phyloP scores from a whole-genome alignment of 2,113 vertebrate species.

The Pseudopipra pipra region DNA sequence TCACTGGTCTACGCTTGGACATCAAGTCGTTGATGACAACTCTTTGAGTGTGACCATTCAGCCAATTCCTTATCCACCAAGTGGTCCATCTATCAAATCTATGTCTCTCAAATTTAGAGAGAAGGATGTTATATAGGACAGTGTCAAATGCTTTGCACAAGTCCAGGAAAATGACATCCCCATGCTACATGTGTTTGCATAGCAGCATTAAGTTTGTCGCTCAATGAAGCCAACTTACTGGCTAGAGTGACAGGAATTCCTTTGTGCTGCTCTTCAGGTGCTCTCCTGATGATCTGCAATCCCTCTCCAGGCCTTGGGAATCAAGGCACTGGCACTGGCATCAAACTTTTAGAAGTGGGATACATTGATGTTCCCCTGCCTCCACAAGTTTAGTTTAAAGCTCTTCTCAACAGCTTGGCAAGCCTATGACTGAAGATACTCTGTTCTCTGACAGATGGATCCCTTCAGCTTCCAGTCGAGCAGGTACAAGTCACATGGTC shows the following conservation, averaged over 20 bases:
- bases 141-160: background rate
- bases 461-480: background rate
- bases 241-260: background rate
- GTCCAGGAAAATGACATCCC: background rate
- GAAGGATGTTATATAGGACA: background rate
- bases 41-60: background rate
- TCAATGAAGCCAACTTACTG: background rate
- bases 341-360: background rate
- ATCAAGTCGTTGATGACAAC: rapidly evolving
- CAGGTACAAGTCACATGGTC: background rate
- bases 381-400: background rate
- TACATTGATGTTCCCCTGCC: background rate
- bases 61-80: background rate
- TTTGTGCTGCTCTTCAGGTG: background rate
- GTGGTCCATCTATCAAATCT: background rate
- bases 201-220: background rate
- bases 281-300: background rate
- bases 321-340: background rate
- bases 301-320: background rate
- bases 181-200: background rate
- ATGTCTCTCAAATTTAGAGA: background rate
- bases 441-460: background rate
- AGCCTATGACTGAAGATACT: background rate
- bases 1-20: background rate
- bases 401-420: background rate